Evolutionary conservation across 2,113 vertebrate genomes (phyloP).

Genomic region (Aramus guarauna): DNA sequence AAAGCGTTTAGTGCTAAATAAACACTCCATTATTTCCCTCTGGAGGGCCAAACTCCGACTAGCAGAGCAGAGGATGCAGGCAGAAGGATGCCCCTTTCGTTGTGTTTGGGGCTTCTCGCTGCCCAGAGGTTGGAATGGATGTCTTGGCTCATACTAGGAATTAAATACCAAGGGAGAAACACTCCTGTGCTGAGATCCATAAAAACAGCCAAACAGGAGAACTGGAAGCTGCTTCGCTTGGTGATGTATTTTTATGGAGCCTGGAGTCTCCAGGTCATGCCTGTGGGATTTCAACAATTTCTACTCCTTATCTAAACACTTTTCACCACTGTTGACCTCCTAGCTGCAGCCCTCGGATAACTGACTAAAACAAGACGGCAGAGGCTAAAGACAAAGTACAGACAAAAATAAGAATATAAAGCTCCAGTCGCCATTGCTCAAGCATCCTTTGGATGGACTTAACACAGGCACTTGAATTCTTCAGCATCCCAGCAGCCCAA

Average conservation of each 20-base stretch:
- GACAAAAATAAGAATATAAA: background rate
- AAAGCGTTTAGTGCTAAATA: background rate
- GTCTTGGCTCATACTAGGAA: background rate
- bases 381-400: background rate
- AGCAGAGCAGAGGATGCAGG: background rate
- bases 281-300: background rate
- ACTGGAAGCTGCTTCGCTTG: background rate
- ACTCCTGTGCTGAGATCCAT: background rate
- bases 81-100: background rate
- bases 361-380: background rate
- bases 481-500: background rate
- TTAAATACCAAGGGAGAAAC: background rate
- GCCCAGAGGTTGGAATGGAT: background rate
- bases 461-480: background rate
- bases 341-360: background rate
- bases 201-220: background rate
- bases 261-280: background rate
- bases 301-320: background rate
- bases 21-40: background rate
- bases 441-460: background rate
- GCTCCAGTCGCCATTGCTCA: background rate
- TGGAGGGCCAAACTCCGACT: background rate
- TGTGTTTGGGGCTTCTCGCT: background rate
- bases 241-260: accelerated
- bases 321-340: background rate